Conservation (phyloP, 1,140 invertebrate genomes). For the Homarus americanus region DNA sequence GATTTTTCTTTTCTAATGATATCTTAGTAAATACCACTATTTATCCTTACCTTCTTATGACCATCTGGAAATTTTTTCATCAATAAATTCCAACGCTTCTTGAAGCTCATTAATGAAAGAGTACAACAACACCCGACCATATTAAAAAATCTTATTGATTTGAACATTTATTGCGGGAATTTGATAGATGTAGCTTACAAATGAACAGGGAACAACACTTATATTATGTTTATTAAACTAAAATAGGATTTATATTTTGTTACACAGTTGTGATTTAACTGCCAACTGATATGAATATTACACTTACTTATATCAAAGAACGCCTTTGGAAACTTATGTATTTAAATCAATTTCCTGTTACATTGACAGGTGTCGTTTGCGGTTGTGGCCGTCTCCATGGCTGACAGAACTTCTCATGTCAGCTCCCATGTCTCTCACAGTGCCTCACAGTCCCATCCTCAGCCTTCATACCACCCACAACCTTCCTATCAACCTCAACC, state of each 20-base stretch:
- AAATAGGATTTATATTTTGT: not conserved
- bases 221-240: not conserved
- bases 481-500: slow-evolving; percentile 16
- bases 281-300: too few species aligned
- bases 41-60: too few species aligned
- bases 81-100: too few species aligned
- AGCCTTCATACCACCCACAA: not conserved
- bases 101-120: too few species aligned
- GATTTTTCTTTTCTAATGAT: too few species aligned
- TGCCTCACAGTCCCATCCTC: not conserved
- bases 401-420: slow-evolving; percentile 29
- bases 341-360: too few species aligned
- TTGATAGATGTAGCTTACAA: not conserved
- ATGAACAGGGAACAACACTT: not conserved
- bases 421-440: not conserved
- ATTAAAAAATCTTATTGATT: not conserved
- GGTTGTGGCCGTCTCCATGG: slow-evolving; percentile 30
- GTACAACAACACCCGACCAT: too few species aligned
- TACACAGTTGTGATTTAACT: too few species aligned
- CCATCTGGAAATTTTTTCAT: too few species aligned
- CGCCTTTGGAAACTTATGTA: too few species aligned
- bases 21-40: too few species aligned
- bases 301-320: too few species aligned
- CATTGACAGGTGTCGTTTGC: slow-evolving; percentile 43
- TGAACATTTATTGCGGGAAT: not conserved